Conservation (phyloP, 2,888 invertebrate species). For the Xylota segnis region DNA sequence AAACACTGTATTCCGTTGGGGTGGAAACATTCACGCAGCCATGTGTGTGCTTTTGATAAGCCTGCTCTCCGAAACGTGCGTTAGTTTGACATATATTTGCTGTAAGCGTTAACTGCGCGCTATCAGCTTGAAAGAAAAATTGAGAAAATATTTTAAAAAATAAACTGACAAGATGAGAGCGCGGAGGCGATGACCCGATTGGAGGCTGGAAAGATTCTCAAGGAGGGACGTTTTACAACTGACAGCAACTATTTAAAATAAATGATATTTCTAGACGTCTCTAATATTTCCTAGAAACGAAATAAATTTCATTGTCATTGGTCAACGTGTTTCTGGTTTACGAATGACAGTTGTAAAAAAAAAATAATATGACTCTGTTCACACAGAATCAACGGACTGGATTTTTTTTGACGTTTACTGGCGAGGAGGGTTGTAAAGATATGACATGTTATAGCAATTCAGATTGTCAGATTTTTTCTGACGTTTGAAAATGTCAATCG, state of each 20-base stretch:
- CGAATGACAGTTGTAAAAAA: too few species aligned
- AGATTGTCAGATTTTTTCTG: too few species aligned
- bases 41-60: constrained; percentile 9
- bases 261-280: too few species aligned
- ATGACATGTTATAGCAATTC: too few species aligned
- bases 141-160: not conserved
- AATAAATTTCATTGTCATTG: too few species aligned
- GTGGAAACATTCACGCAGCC: not conserved
- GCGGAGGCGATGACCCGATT: not conserved
- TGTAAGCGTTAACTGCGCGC: not conserved
- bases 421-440: too few species aligned
- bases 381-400: too few species aligned
- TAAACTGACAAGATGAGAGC: not conserved
- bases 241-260: not conserved
- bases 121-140: not conserved
- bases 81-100: not conserved
- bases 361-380: too few species aligned
- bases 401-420: too few species aligned
- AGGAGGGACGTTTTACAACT: not conserved
- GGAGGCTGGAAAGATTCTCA: not conserved
- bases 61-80: not conserved
- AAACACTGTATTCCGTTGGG: not conserved
- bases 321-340: too few species aligned
- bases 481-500: too few species aligned
- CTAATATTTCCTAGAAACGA: too few species aligned